Evolutionary conservation across 1,140 invertebrate species (phyloP).

Genomic region (Steinernema feltiae): DNA sequence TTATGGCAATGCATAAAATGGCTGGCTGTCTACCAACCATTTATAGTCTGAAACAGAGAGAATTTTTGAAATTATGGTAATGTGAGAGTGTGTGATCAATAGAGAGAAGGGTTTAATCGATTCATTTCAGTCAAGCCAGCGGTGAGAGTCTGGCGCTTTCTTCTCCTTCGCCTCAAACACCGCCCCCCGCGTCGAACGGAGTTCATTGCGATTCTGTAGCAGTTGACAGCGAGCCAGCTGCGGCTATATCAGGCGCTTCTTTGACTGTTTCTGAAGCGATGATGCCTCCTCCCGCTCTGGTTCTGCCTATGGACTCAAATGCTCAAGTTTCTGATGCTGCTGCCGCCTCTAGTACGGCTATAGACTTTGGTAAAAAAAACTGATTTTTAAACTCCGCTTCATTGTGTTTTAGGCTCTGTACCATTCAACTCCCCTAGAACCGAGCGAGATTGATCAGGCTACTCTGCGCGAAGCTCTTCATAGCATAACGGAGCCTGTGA

Average conservation of each 20-base stretch:
- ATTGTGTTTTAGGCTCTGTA: too few species aligned
- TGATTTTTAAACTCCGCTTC: too few species aligned
- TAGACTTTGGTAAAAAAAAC: too few species aligned
- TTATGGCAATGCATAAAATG: conserved; percentile 12
- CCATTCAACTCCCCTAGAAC: not conserved
- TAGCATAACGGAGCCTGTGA: conserved; percentile 26
- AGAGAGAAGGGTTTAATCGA: too few species aligned
- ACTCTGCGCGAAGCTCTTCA: not conserved
- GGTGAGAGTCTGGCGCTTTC: conserved; percentile 32
- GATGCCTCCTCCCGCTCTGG: conserved; percentile 41
- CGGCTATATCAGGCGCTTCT: not conserved
- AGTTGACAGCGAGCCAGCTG: conserved; percentile 28
- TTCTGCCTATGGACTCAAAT: conserved; percentile 33
- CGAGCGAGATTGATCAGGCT: not conserved
- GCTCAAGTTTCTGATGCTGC: conserved; percentile 2
- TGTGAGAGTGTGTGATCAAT: too few species aligned
- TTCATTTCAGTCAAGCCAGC: conserved; percentile 39
- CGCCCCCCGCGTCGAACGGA: conserved; percentile 61
- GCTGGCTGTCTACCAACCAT: not conserved
- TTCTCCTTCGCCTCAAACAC: conserved; percentile 47
- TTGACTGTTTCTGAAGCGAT: conserved; percentile 4
- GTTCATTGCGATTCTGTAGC: conserved; percentile 58
- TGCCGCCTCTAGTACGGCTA: not conserved
- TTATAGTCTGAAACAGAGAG: too few species aligned
- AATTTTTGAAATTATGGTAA: too few species aligned